phyloP scores from a whole-genome alignment of 1,140 invertebrate genomes.

The Drosophila pseudoobscura region DNA sequence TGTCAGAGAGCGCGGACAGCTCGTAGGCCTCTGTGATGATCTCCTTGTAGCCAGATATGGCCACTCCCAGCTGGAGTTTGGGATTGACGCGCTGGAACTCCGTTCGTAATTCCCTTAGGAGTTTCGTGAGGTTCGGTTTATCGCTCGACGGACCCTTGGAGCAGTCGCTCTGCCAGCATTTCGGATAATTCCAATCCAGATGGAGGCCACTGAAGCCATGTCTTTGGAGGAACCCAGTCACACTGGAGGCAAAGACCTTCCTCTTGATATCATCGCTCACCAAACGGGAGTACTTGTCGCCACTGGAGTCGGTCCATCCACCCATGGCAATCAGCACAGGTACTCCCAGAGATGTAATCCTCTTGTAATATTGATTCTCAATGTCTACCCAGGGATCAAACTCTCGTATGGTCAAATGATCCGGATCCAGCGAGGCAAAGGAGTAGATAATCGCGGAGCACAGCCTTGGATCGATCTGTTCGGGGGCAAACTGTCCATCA shows the following conservation, averaged over 20 bases:
- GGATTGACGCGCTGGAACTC: constrained; percentile 87
- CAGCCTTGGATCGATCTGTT: constrained; percentile 90
- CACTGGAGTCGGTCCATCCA: constrained; percentile 95
- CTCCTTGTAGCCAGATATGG: constrained; percentile 94
- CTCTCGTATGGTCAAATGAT: constrained; percentile 89
- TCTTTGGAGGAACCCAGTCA: constrained; percentile 88
- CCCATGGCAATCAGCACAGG: constrained; percentile 91
- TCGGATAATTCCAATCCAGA: constrained; percentile 95
- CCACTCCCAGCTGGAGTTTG: constrained; percentile 89
- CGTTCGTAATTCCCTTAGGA: constrained; percentile 91
- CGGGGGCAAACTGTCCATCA: constrained; percentile 93
- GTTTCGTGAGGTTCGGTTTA: constrained; percentile 89
- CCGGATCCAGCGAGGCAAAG: constrained; percentile 92
- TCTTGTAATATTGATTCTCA: constrained; percentile 89
- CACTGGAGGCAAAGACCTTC: constrained; percentile 88
- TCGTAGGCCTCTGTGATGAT: constrained; percentile 94
- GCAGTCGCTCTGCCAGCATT: constrained; percentile 96
- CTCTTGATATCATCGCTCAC: constrained; percentile 87
- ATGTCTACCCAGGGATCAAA: constrained; percentile 94
- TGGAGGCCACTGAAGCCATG: constrained; percentile 93
- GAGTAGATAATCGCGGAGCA: constrained; percentile 96
- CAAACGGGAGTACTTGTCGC: constrained; percentile 92
- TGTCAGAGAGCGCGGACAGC: constrained; percentile 86
- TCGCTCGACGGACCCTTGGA: constrained; percentile 90
- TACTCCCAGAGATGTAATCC: constrained; percentile 73